Base-by-base conservation (phyloP, 23 tunicate species). In the Aplidium turbinatum region DNA sequence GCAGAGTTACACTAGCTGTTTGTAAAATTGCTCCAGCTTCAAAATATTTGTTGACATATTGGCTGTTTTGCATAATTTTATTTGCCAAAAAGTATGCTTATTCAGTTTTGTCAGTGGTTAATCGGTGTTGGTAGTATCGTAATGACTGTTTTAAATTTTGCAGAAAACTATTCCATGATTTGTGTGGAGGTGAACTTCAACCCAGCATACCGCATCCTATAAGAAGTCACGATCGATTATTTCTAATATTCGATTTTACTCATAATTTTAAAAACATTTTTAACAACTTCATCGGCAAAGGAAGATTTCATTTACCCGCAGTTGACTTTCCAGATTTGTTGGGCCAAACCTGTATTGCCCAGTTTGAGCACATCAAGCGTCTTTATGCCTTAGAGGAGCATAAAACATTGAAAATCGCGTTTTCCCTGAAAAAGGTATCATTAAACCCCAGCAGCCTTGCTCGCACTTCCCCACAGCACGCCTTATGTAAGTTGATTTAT, bases 261-360 rank as follows among this genome's bases (percentile, higher is more conserved):
- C 72, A 65, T 26, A 65, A 65, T 65, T 35, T 65, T 19, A 65
- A 65, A 65, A 65, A 38, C 28, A 65, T 65, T 26, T 65, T 18
- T 21, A 65, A 65, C 22, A 26, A 26, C 30, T 38, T 65, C 7
- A n/a, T 65, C 3, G 36, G 50, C 4, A 22, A 26, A 21, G 31
- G 31, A 4, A 26, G 24, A 18, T 36, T 65, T 25, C 48, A 38
- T 4, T 18, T 65, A n/a, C 72, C 72, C 4, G 38, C 72, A 7
- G 5, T 7, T 7, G 31, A 23, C 24, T 65, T 65, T 38, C 13
- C 25, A 35, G 3, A 19, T 16, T 19, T 65, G n/a, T 50, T 65
- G n/a, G 72, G 50, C 38, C 9, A n/a, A 38, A n/a, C 72, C 3
- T 65, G 72, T 30, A 16, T 13, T 5, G 72, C 28, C 23, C 50